phyloP scores from a whole-genome alignment of 2,888 invertebrate species.

The Dynastes grantii region DNA sequence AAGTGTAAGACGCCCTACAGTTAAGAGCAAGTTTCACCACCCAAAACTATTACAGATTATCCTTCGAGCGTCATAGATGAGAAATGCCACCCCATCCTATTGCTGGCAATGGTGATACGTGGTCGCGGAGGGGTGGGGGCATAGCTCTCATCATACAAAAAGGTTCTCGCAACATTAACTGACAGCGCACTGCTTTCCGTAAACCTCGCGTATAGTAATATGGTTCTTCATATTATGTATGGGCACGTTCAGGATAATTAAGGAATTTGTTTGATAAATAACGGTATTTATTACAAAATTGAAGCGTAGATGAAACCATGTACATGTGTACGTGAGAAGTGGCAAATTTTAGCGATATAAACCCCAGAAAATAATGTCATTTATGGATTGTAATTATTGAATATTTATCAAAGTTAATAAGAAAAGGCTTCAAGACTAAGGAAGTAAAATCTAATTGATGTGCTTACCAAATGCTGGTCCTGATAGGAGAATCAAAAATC shows the following conservation, averaged over 20 bases:
- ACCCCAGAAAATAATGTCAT: not conserved
- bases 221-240: conserved; percentile 2
- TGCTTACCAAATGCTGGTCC: conserved; percentile 14
- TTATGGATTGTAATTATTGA: too few relatives aligned
- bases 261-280: conserved; percentile 36
- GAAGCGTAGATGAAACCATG: not conserved
- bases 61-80: conserved; percentile 26
- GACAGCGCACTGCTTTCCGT: not conserved
- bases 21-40: conserved; percentile 27
- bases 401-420: not conserved
- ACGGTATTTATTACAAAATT: conserved; percentile 17
- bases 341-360: not conserved
- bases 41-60: conserved; percentile 25
- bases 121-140: not conserved
- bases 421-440: too few relatives aligned
- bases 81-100: conserved; percentile 3
- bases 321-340: not conserved
- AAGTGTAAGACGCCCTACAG: not conserved
- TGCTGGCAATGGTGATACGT: not conserved
- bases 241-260: conserved; percentile 36
- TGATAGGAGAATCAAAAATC: not conserved
- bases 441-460: too few relatives aligned
- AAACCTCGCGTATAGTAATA: not conserved
- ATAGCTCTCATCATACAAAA: conserved; percentile 17
- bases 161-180: conserved; percentile 4